A percentile compares a stretch with the other conserved stretches of the same genome.
phyloP scores from a whole-genome alignment of 2,888 invertebrate species.

The Drosophila setosimentum region DNA sequence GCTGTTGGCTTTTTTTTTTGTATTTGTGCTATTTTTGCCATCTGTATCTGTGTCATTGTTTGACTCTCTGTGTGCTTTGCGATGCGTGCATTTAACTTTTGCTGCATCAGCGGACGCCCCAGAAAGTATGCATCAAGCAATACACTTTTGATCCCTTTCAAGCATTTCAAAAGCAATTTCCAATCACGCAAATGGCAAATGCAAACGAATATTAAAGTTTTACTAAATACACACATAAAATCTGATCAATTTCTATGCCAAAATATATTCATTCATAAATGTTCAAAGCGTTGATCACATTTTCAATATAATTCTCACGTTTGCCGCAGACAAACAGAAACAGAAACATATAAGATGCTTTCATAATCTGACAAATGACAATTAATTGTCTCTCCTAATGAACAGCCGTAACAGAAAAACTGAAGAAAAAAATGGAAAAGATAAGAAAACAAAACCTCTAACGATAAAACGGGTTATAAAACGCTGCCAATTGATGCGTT shows the following conservation, averaged over 20 bases:
- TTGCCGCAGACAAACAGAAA: conserved; percentile 1
- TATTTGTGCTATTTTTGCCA: too few species aligned
- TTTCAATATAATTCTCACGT: conserved; percentile 1
- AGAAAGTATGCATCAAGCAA: conserved; percentile 33
- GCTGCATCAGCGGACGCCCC: conserved; percentile 35
- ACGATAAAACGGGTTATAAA: conserved; percentile 72
- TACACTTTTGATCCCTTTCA: conserved; percentile 20
- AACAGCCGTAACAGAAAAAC: conserved; percentile 29
- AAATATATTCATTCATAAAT: conserved; percentile 54
- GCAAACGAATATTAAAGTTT: conserved; percentile 15
- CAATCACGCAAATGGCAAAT: conserved; percentile 49
- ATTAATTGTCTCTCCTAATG: conserved; percentile 73
- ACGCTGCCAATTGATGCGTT: conserved; percentile 62
- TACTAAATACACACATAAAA: background rate
- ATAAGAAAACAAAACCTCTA: conserved; percentile 1
- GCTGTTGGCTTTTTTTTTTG: background rate
- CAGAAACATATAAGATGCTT: conserved; percentile 13
- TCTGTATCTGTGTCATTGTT: conserved; percentile 1
- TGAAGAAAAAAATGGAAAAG: background rate
- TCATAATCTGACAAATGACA: conserved; percentile 73
- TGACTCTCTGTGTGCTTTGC: conserved; percentile 17
- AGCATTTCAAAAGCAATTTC: conserved; percentile 27
- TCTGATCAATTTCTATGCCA: background rate
- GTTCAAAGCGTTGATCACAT: conserved; percentile 7
- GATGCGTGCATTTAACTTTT: conserved; percentile 40